Base-by-base conservation (phyloP, 1,140 invertebrate species). In the Drosophila melanica region DNA sequence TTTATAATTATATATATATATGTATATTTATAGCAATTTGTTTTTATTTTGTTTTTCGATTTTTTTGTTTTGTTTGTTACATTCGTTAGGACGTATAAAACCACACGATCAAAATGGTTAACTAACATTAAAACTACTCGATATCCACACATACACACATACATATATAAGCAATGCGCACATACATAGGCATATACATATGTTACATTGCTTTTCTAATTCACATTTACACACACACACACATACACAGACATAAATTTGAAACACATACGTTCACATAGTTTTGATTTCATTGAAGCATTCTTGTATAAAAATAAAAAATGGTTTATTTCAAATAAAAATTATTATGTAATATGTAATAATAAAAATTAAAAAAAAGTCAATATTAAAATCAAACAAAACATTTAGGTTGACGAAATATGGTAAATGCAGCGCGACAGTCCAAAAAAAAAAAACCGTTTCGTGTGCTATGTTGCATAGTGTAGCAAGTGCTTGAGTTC, bases 301-400 rank as follows among this genome's bases (percentile, higher is more conserved):
- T 27, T 68, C 58, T 60, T 64, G 60, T 84, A 84, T 84, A 84
- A 84, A 84, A 84, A 79, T 79, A 84, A 84, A 84, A 84, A 84
- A 73, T 62, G 63, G 70, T 85, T 69, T 80, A 62, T 80, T 80
- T 68, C 62, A 79, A 85, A 64, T 54, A 76, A 81, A 77, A 79
- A 73, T 51, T 66, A 71, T 27, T 63, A 33, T 54, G 67, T 47
- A 69, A 63, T 54, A 55, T 70, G 58, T 67, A 68, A 75, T 62
- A 55, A 73, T 65, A 72, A 68, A 72, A 72, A 65, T 47, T 59
- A 55, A 78, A 74, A 81, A 66, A 84, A 85, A 81, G 77, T 66
- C 30, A 77, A 35, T 50, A 58, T 69, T 74, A 74, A 69, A 74
- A 69, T 57, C 50, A 74, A 69, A 54, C 65, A 73, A 68, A 73